These are phyloP conservation scores for Coenobita brevimanus DNA, from an alignment of 1,140 invertebrate genomes.

Conservation along the genomic window DNA sequence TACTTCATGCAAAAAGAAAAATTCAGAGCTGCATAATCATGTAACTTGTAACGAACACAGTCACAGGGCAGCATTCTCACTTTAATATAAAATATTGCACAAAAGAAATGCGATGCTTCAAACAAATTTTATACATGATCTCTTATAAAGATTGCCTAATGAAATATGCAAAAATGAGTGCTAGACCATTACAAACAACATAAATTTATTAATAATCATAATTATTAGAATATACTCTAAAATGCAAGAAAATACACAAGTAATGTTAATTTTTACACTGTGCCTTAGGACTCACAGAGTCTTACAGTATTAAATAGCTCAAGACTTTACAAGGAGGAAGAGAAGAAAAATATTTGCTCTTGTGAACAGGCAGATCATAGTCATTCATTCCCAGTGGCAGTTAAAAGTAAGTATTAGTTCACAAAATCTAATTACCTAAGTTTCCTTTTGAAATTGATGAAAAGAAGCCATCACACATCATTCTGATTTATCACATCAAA, in stretches of 20 bases:
- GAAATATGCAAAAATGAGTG: conserved; percentile 37
- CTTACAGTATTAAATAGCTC: conserved; percentile 58
- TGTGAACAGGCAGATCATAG: conserved; percentile 46
- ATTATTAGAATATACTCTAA: conserved; percentile 49
- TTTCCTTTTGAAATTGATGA: conserved; percentile 61
- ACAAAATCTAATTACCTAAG: conserved; percentile 58
- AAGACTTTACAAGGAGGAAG: conserved; percentile 60
- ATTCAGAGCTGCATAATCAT: conserved; percentile 55
- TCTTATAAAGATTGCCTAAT: conserved; percentile 31
- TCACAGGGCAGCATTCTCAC: conserved; percentile 14
- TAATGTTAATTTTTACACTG: conserved; percentile 48
- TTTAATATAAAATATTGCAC: conserved; percentile 60
- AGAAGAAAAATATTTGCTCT: conserved; percentile 66
- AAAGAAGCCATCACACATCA: conserved; percentile 64
- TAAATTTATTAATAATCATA: conserved; percentile 48
- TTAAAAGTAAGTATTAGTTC: conserved; percentile 62
- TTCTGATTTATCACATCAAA: conserved; percentile 61
- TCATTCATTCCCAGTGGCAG: conserved; percentile 54
- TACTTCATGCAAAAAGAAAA: conserved; percentile 47
- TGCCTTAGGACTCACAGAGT: conserved; percentile 64
- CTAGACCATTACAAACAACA: conserved; percentile 39
- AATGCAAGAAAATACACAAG: conserved; percentile 55
- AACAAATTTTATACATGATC: conserved; percentile 3
- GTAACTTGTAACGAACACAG: conserved; percentile 50
- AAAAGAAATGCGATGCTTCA: conserved; percentile 43